Conservation (phyloP, 2,888 invertebrate species). For the Diplolepis rosae region DNA sequence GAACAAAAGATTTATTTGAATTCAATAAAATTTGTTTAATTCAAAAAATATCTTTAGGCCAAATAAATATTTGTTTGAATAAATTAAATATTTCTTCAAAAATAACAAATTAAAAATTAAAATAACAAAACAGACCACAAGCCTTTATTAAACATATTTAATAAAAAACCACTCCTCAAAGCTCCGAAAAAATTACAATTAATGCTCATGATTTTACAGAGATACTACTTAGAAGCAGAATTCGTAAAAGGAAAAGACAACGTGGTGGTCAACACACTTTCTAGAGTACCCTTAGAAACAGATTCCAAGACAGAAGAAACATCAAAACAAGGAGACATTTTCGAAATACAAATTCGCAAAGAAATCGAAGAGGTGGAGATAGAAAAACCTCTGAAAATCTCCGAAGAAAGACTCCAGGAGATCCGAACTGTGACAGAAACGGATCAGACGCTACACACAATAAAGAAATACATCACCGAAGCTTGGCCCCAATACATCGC, state of each 20-base stretch:
- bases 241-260: constrained; percentile 30
- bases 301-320: background rate
- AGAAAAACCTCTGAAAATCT: background rate
- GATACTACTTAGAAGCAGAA: constrained; percentile 14
- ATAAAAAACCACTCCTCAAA: constrained; percentile 46
- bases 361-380: background rate
- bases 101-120: too few relatives aligned
- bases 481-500: constrained; percentile 50
- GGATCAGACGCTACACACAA: constrained; percentile 35
- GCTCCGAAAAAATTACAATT: constrained; percentile 30
- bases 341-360: background rate
- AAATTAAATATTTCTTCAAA: too few relatives aligned
- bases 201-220: constrained; percentile 30
- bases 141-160: constrained; percentile 58
- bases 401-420: constrained; percentile 3
- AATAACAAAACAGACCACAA: constrained; percentile 59
- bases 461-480: constrained; percentile 34
- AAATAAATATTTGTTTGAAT: too few relatives aligned
- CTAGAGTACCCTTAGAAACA: constrained; percentile 5
- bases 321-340: background rate
- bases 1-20: too few relatives aligned
- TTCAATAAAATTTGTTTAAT: too few relatives aligned
- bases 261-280: constrained; percentile 20
- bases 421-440: background rate
- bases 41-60: too few relatives aligned